A percentile compares a stretch with the other conserved stretches of the same genome.
phyloP scores from a whole-genome alignment of 2,888 invertebrate species.

The Apamea epomidion region DNA sequence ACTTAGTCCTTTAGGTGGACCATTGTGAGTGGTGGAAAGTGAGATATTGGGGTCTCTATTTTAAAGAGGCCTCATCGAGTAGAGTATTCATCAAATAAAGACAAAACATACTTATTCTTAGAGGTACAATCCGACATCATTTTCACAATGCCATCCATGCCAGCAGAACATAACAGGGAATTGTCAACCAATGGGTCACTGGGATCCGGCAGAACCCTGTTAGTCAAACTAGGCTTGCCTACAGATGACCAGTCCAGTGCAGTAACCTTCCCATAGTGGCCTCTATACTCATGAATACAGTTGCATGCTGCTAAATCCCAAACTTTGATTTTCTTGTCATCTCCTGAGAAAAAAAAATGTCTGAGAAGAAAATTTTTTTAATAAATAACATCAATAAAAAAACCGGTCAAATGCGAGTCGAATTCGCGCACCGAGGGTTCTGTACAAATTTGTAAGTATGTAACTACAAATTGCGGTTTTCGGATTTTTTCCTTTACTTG shows the following conservation, averaged over 20 bases:
- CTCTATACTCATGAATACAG: slow-evolving; percentile 91
- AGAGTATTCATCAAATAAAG: not conserved
- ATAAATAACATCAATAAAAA: slow-evolving; percentile 9
- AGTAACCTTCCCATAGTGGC: slow-evolving; percentile 91
- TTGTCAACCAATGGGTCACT: slow-evolving; percentile 79
- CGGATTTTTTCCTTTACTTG: too few relatives aligned
- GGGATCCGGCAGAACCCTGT: slow-evolving; percentile 77
- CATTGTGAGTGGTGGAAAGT: not conserved
- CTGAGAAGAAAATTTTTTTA: not conserved
- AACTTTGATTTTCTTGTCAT: slow-evolving; percentile 92
- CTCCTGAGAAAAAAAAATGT: slow-evolving; percentile 84
- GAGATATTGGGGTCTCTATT: not conserved
- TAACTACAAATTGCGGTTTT: too few relatives aligned
- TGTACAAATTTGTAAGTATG: too few relatives aligned
- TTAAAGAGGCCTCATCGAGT: not conserved
- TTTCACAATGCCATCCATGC: slow-evolving; percentile 92
- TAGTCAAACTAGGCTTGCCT: slow-evolving; percentile 82
- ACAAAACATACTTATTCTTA: slow-evolving; percentile 82
- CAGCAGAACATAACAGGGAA: slow-evolving; percentile 92
- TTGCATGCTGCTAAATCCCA: slow-evolving; percentile 93
- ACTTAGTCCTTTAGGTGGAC: too few relatives aligned
- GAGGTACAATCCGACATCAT: slow-evolving; percentile 91
- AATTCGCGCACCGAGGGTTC: too few relatives aligned
- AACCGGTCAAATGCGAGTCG: too few relatives aligned
- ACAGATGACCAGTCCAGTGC: slow-evolving; percentile 91